Evolutionary conservation across 1,140 invertebrate genomes (phyloP), one percentile per base, ranked within the genome.

Genomic region (Drosophila willistoni): DNA sequence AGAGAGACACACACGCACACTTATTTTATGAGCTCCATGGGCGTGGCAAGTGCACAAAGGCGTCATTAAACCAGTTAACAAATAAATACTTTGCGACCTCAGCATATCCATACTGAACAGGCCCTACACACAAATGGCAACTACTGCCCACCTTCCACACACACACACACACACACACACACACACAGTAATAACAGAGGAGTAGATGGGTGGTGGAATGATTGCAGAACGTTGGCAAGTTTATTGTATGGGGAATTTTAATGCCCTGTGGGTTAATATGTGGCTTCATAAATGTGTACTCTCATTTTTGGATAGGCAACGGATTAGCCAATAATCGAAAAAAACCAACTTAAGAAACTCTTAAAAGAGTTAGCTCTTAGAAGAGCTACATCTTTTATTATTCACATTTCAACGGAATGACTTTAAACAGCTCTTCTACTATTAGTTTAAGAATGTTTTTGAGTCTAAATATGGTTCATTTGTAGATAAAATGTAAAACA

Each of bases 11-110:
- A 72, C 80, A 76, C 29, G 69, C 42, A 77, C 76, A 76, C 65
- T 64, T 77, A 72, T 71, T 87, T 87, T 87, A 87, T 71, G 83
- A 63, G 62, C 71, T 66, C 44, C 44, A 60, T 51, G 66, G 66
- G 25, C 68, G 68, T 64, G 71, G 55, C 56, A 56, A 44, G 63
- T 64, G 68, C 77, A 70, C 81, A 59, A 73, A 69, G 84, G 77
- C 80, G 84, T 87, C 83, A 87, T 89, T 87, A 87, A 87, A 87
- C 80, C 83, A 89, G 83, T 87, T 87, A 87, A 83, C 83, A 87
- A 89, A 87, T 87, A 87, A 87, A 87, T 89, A 83, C 83, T 79
- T 76, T 67, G 75, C 65, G 73, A 57, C 81, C 66, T 59, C 62
- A 51, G 44, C 64, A 78, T 71, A 64, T 34, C 65, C 67, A 47